Conservation (phyloP, 2,113 vertebrate genomes). For the Brevimyrus niger region DNA sequence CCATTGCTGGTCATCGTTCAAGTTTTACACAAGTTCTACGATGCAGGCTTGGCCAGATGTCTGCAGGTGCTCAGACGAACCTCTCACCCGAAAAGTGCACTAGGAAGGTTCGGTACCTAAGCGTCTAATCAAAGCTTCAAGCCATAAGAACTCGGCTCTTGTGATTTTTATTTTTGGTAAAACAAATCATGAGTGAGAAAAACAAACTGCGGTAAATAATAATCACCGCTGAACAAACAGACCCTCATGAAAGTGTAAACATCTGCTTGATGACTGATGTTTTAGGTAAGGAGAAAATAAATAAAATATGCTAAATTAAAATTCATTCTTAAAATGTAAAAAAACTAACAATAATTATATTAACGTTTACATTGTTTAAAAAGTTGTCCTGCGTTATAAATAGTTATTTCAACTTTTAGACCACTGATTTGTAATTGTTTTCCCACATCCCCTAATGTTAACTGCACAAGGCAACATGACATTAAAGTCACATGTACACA, state of each 20-base stretch:
- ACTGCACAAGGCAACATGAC: conserved; percentile 45
- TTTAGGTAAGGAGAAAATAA: conserved; percentile 14
- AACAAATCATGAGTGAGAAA: background rate
- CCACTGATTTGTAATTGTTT: conserved; percentile 17
- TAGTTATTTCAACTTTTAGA: conserved; percentile 41
- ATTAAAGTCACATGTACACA: conserved; percentile 35
- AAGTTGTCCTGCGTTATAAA: conserved; percentile 64
- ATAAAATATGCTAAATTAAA: conserved; percentile 8
- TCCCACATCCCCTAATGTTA: conserved; percentile 39
- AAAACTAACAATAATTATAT: conserved; percentile 44
- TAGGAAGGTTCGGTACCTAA: background rate
- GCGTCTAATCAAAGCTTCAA: background rate
- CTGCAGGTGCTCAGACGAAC: background rate
- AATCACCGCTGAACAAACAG: background rate
- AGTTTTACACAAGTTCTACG: background rate
- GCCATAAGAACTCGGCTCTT: background rate
- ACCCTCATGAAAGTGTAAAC: conserved; percentile 6
- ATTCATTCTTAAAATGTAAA: conserved; percentile 28
- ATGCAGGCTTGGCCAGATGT: background rate
- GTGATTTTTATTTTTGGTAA: background rate
- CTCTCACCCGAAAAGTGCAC: background rate
- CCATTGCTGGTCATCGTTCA: background rate
- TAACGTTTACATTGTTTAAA: conserved; percentile 53
- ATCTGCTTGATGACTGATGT: background rate
- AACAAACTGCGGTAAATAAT: background rate